These are phyloP conservation scores for Synodontis membranacea DNA, from an alignment of 2,113 vertebrate species.

Conservation along the genomic window DNA sequence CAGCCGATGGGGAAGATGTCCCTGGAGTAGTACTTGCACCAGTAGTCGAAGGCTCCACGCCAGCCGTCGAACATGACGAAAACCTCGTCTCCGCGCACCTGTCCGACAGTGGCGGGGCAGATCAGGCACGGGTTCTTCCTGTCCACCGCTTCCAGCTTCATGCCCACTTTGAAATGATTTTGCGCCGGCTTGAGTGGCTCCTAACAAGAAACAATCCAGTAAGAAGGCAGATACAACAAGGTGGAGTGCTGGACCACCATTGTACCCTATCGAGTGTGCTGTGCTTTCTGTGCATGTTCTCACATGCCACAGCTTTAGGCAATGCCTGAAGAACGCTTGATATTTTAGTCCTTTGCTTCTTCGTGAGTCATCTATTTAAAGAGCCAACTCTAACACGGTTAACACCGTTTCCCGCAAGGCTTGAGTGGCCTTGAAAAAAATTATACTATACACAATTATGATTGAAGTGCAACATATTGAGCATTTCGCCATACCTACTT, in stretches of 20 bases:
- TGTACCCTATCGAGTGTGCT: no score
- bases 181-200: slow-evolving; percentile 82
- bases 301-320: no score
- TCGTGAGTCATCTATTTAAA: no score
- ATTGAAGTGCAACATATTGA: background rate
- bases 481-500: background rate
- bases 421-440: no score
- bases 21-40: slow-evolving; percentile 91
- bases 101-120: slow-evolving; percentile 90
- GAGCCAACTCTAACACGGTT: no score
- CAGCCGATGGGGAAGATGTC: slow-evolving; percentile 96
- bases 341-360: no score
- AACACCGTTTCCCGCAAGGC: no score
- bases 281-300: no score
- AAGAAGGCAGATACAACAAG: background rate
- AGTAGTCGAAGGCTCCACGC: slow-evolving; percentile 93
- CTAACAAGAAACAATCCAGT: slow-evolving; percentile 61
- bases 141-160: slow-evolving; percentile 95
- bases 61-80: slow-evolving; percentile 94
- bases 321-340: no score
- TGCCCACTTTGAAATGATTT: slow-evolving; percentile 87
- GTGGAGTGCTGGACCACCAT: no score
- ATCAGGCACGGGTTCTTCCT: slow-evolving; percentile 94
- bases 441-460: no score
- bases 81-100: slow-evolving; percentile 85